phyloP scores from a whole-genome alignment of 2,888 invertebrate genomes.

The Pseudococcus jackbeardsleyi region DNA sequence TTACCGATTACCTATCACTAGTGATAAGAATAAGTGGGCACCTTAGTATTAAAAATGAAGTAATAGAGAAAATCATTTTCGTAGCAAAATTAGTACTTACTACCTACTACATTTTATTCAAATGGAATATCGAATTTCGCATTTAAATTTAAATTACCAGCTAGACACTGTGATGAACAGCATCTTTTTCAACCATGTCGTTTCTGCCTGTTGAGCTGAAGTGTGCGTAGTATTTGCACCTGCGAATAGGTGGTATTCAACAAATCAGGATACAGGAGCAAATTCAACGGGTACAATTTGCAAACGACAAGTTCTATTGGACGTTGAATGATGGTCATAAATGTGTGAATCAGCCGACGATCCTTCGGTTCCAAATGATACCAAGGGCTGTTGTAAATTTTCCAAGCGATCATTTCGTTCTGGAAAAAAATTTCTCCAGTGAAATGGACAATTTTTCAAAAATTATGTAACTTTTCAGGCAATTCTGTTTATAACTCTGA shows the following conservation, averaged over 20 bases:
- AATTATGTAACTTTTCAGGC: background rate
- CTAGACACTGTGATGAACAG: too few species aligned
- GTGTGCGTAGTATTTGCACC: background rate
- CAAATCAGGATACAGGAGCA: background rate
- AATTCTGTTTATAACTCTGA: background rate
- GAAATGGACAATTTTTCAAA: background rate
- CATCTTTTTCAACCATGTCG: background rate
- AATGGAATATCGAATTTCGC: too few species aligned
- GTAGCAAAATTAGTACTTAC: too few species aligned
- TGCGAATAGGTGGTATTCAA: background rate
- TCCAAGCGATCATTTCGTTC: background rate
- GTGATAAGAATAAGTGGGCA: too few species aligned
- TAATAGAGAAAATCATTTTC: too few species aligned
- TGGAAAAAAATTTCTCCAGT: background rate
- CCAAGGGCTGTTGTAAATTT: constrained; percentile 2
- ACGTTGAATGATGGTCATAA: background rate
- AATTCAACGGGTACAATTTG: background rate
- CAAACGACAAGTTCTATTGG: background rate
- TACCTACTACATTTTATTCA: too few species aligned
- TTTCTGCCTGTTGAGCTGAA: background rate
- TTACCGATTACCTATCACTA: too few species aligned
- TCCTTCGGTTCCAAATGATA: background rate
- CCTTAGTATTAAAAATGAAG: too few species aligned
- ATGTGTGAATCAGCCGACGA: background rate
- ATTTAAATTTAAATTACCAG: too few species aligned